phyloP scores from a whole-genome alignment of 1,140 invertebrate species.

The Heliconius nattereri region DNA sequence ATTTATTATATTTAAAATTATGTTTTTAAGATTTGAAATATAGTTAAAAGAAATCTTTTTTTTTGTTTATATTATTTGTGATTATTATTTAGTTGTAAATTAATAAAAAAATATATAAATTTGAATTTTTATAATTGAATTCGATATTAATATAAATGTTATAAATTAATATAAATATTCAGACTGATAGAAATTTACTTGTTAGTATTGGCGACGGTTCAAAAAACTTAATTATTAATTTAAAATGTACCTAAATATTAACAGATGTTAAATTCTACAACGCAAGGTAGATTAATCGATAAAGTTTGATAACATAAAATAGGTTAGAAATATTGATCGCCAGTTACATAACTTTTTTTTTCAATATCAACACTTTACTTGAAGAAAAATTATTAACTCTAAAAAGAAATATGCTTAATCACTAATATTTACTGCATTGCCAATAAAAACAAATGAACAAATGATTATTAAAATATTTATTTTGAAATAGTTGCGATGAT shows the following conservation, averaged over 20 bases:
- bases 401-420: background rate
- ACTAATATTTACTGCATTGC: background rate
- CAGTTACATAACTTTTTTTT: slow-evolving; percentile 42
- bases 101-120: too few relatives aligned
- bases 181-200: too few relatives aligned
- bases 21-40: too few relatives aligned
- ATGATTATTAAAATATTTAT: slow-evolving; percentile 4
- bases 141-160: background rate
- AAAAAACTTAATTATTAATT: too few relatives aligned
- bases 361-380: background rate
- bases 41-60: too few relatives aligned
- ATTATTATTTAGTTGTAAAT: too few relatives aligned
- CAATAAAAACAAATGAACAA: slow-evolving; percentile 8
- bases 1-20: too few relatives aligned
- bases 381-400: background rate
- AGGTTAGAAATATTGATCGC: slow-evolving; percentile 45
- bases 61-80: too few relatives aligned
- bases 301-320: slow-evolving; percentile 36
- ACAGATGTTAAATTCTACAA: background rate
- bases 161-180: too few relatives aligned
- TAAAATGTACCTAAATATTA: background rate
- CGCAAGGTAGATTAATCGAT: slow-evolving; percentile 22
- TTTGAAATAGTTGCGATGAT: slow-evolving; percentile 19
- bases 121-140: too few relatives aligned
- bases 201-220: too few relatives aligned